These are phyloP conservation scores for Ganaspis brasiliensis DNA, from an alignment of 2,888 invertebrate species.

Conservation along the genomic window DNA sequence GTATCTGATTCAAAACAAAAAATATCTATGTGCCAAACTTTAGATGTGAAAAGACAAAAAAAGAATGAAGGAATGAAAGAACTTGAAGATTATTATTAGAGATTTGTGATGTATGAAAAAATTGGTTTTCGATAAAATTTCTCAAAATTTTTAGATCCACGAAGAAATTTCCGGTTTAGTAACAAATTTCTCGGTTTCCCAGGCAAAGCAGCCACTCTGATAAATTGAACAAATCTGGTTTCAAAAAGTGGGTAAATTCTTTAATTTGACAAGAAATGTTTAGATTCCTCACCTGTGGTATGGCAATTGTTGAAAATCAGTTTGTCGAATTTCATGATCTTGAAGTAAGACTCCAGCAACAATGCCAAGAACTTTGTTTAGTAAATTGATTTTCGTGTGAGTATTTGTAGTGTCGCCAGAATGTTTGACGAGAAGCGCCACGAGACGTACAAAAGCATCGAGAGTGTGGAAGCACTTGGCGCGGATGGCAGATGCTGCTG, in stretches of 20 bases:
- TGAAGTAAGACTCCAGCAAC: conserved; percentile 97
- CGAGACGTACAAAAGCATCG: conserved; percentile 96
- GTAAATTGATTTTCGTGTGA: conserved; percentile 96
- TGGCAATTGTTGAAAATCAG: conserved; percentile 97
- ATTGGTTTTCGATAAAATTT: no score
- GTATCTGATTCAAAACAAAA: no score
- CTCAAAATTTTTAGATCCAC: no score
- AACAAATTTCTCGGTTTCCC: no score
- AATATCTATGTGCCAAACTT: no score
- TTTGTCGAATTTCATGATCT: conserved; percentile 95
- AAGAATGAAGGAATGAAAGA: no score
- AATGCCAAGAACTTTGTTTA: conserved; percentile 97
- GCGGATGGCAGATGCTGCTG: conserved; percentile 86
- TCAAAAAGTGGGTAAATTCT: no score
- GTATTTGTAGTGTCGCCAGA: conserved; percentile 95
- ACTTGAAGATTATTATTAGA: neutral
- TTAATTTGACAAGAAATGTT: neutral
- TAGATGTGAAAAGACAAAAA: no score
- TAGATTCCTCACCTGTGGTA: conserved; percentile 87
- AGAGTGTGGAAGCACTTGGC: conserved; percentile 97
- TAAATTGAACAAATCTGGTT: no score
- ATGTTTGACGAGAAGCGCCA: conserved; percentile 96
- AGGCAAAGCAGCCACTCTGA: no score
- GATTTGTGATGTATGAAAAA: no score
- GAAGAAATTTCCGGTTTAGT: no score